Conservation (phyloP, 1,140 invertebrate species). For the Ruditapes philippinarum region DNA sequence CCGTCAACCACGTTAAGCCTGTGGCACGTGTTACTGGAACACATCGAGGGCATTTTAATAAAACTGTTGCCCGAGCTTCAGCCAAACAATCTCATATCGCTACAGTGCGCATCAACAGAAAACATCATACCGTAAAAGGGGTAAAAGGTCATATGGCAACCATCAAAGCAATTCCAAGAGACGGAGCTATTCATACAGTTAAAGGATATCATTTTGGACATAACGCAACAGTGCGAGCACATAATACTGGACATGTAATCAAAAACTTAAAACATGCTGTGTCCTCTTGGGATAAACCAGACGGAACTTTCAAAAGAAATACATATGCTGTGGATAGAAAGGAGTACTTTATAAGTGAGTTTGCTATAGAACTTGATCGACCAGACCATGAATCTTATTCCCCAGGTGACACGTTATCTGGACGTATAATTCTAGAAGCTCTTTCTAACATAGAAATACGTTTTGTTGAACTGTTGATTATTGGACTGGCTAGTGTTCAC, state of each 20-base stretch:
- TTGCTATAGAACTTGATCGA: slow-evolving; percentile 81
- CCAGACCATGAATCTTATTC: slow-evolving; percentile 72
- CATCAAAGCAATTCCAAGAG: slow-evolving; percentile 38
- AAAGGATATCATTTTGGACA: slow-evolving; percentile 57
- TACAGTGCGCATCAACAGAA: slow-evolving; percentile 24
- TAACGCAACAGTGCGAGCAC: slow-evolving; percentile 49
- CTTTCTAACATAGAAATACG: slow-evolving; percentile 76
- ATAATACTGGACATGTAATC: slow-evolving; percentile 48
- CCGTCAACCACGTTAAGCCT: background rate
- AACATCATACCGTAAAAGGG: background rate
- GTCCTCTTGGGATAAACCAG: background rate
- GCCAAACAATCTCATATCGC: slow-evolving; percentile 24
- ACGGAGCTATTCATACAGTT: slow-evolving; percentile 30
- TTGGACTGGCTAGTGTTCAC: slow-evolving; percentile 74
- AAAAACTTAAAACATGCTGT: slow-evolving; percentile 13
- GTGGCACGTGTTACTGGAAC: background rate
- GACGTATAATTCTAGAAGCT: slow-evolving; percentile 79
- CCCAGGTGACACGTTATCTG: slow-evolving; percentile 80
- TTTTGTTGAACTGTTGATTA: slow-evolving; percentile 80
- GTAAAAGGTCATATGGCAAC: slow-evolving; percentile 33
- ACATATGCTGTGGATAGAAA: slow-evolving; percentile 67
- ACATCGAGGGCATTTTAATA: background rate
- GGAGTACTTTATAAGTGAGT: slow-evolving; percentile 75
- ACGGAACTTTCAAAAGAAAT: slow-evolving; percentile 12
- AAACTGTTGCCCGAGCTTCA: background rate